These are phyloP conservation scores for Anoplophora glabripennis DNA, from an alignment of 1,140 invertebrate genomes.

Conservation along the genomic window DNA sequence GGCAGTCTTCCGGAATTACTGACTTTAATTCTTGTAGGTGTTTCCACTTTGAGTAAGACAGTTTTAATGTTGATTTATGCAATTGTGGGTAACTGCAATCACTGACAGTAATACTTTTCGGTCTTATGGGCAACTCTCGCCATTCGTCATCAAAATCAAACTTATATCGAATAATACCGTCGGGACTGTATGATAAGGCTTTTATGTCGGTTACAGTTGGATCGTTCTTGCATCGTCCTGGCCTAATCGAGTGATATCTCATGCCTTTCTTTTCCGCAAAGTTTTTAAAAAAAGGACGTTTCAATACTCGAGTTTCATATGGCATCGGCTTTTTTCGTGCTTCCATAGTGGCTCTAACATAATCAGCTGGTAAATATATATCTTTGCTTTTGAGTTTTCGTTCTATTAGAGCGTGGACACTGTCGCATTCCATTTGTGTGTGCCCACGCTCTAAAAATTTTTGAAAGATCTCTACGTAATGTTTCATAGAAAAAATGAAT, in stretches of 20 bases:
- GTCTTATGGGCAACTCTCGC: slow-evolving; percentile 7
- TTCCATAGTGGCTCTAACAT: slow-evolving; percentile 2
- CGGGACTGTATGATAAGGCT: slow-evolving; percentile 1
- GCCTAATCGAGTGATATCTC: slow-evolving; percentile 7
- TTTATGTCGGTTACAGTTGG: slow-evolving; percentile 9
- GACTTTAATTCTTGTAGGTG: too few relatives aligned
- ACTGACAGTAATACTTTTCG: slow-evolving; percentile 6
- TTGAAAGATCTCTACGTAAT: slow-evolving; percentile 42
- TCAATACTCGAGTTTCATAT: neutral
- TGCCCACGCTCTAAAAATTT: slow-evolving; percentile 49
- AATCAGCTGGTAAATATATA: slow-evolving; percentile 14
- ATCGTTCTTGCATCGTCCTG: neutral
- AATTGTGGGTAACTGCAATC: neutral
- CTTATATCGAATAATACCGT: slow-evolving; percentile 6
- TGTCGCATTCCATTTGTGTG: slow-evolving; percentile 50
- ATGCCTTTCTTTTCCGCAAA: neutral
- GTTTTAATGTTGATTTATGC: too few relatives aligned
- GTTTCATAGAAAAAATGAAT: slow-evolving; percentile 29
- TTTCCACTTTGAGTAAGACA: too few relatives aligned
- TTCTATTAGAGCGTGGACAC: slow-evolving; percentile 41
- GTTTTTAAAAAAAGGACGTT: slow-evolving; percentile 1
- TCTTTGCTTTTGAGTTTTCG: slow-evolving; percentile 4
- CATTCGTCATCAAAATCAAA: slow-evolving; percentile 9
- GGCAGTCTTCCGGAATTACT: too few relatives aligned
- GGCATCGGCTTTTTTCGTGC: slow-evolving; percentile 3